Evolutionary conservation across 2,113 vertebrate species (phyloP).

Genomic region (Synchiropus splendidus): DNA sequence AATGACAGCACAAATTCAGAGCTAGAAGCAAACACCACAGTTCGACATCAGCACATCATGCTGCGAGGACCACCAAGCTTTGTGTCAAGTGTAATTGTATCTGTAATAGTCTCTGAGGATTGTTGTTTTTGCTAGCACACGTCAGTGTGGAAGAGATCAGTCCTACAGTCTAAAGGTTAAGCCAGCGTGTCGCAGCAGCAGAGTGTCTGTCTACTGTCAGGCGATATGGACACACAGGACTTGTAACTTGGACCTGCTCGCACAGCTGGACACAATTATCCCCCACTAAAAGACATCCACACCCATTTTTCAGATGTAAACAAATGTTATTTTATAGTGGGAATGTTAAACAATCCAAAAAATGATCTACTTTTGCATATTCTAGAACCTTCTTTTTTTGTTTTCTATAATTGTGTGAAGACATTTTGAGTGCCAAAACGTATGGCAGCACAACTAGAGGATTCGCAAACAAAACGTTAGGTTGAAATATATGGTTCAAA

Average conservation of each 20-base stretch:
- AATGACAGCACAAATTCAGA: no score
- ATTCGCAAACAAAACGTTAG: no score
- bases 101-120: conserved; percentile 11
- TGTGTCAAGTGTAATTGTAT: conserved; percentile 12
- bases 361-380: no score
- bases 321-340: no score
- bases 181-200: conserved; percentile 6
- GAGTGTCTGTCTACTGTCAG: conserved; percentile 22
- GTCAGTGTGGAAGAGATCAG: conserved; percentile 17
- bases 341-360: no score
- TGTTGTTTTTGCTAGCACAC: conserved; percentile 4
- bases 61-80: not conserved
- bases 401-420: no score
- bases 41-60: not conserved
- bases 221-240: conserved; percentile 14
- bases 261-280: conserved; percentile 59
- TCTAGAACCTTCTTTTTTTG: no score
- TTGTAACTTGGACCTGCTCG: conserved; percentile 18
- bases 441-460: no score
- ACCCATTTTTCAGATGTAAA: conserved; percentile 18
- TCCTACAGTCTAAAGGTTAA: conserved; percentile 24
- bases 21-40: no score
- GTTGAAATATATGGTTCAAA: no score
- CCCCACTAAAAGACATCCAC: conserved; percentile 31
- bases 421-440: no score